These are phyloP conservation scores for Caenorhabditis angaria DNA, from an alignment of 2,888 invertebrate species.

Conservation along the genomic window DNA sequence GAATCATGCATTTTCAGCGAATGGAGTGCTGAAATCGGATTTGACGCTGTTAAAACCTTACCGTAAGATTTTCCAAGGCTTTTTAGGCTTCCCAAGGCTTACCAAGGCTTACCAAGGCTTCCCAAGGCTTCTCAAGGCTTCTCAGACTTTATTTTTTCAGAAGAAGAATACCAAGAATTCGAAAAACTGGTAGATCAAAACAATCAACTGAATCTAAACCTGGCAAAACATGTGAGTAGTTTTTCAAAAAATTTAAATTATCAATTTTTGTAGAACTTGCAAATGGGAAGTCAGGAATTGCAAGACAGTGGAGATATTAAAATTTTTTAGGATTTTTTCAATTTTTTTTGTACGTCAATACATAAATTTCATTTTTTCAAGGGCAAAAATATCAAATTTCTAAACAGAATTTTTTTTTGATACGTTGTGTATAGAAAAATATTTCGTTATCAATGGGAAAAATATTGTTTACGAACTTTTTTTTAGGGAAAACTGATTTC, in stretches of 20 bases:
- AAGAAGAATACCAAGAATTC: constrained; percentile 39
- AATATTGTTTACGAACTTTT: no score
- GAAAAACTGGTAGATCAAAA: constrained; percentile 27
- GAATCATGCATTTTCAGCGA: constrained; percentile 28
- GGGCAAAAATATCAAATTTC: no score
- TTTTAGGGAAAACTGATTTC: no score
- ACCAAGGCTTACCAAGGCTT: neutral
- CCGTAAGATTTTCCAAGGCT: constrained; percentile 6
- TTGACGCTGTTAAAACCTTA: constrained; percentile 40
- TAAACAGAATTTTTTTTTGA: no score
- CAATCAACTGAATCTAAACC: constrained; percentile 22
- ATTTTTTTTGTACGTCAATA: no score
- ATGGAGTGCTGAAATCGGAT: constrained; percentile 25
- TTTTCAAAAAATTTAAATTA: neutral
- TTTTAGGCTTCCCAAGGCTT: neutral
- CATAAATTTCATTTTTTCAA: neutral
- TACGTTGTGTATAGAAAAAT: no score
- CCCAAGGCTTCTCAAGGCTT: neutral
- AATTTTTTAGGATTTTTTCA: neutral
- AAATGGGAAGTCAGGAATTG: constrained; percentile 15
- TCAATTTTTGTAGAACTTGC: constrained; percentile 14
- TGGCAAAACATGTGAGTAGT: constrained; percentile 15
- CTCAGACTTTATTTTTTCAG: constrained; percentile 22
- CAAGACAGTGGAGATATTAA: constrained; percentile 25
- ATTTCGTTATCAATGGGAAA: no score